Conservation (phyloP, 2,888 invertebrate genomes). For the Drosophila antonietae region DNA sequence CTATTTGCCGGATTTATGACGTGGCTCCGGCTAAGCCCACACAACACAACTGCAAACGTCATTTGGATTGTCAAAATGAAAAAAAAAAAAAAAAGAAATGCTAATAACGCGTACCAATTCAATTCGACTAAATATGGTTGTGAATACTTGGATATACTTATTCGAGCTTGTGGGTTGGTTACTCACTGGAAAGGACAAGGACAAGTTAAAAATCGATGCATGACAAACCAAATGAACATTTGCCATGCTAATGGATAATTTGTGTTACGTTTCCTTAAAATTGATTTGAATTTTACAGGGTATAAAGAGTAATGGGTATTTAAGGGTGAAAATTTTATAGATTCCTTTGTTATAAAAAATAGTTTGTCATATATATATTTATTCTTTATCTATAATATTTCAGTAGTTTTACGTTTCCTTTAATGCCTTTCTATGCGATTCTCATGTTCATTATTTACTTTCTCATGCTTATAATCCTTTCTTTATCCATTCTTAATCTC, state of each 20-base stretch:
- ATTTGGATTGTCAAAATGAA: slow-evolving; percentile 7
- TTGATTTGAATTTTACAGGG: neutral
- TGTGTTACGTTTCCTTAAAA: slow-evolving; percentile 18
- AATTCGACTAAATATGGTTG: slow-evolving; percentile 2
- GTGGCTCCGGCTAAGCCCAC: slow-evolving; percentile 26
- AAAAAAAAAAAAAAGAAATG: neutral
- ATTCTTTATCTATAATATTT: neutral
- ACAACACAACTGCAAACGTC: slow-evolving; percentile 20
- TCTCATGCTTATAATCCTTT: too few species aligned
- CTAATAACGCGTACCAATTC: slow-evolving; percentile 9
- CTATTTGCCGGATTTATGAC: slow-evolving; percentile 52
- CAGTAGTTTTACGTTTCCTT: neutral
- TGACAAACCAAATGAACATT: slow-evolving; percentile 32
- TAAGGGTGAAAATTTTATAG: neutral
- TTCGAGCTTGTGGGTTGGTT: neutral
- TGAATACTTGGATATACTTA: neutral
- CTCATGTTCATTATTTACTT: too few species aligned
- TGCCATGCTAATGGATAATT: slow-evolving; percentile 46
- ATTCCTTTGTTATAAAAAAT: neutral
- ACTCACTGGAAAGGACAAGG: slow-evolving; percentile 17
- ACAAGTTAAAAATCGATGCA: slow-evolving; percentile 37
- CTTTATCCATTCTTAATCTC: too few species aligned
- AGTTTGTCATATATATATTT: too few species aligned
- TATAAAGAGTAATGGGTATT: neutral
- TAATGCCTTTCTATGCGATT: neutral